Base-by-base conservation (phyloP, 2,888 invertebrate genomes). In the Hypomecis punctinalis region DNA sequence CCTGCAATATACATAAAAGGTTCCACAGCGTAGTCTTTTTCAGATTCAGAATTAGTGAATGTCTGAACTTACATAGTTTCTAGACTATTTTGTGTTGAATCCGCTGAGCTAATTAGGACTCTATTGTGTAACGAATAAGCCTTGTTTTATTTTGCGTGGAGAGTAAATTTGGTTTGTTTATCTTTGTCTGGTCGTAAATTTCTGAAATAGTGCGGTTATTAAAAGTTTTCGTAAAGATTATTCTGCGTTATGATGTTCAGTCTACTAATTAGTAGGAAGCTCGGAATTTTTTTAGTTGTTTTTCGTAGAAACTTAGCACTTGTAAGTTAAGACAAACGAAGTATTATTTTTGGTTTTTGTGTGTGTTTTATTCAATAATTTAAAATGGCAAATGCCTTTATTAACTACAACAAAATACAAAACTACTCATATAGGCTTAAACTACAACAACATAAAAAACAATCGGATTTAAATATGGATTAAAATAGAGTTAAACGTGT, bases 21-120 rank as follows among this genome's bases (percentile, higher is more conserved):
- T 48, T 72, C 80, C 80, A 77, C 75, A 71, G 74, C 71, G 66
- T 67, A 63, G 67, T 80, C 77, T 79, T 79, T 80, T 74, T 67
- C 68, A 68, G 71, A 75, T 75, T 72, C 67, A 74, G 76, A 80
- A 80, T 79, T 80, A 78, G 76, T 76, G 65, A 49, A 69, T 59
- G 71, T 68, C 69, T 69, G 67, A 75, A 66, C 77, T 77, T 76
- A 42, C 39, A 72, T 68, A 70, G 72, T 63, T 67, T 68, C 10
- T 54, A 54, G 13, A 46, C 11, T 56, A 51, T 57, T 52, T 61
- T 58, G 35, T 39, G 39, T 9, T 37, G 10, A 37, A 13, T 10
- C 37, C 36, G 59, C 23, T 13, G 40, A 60, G 61, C 8, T 49
- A 68, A 68, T 67, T 61, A 51, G 46, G 9, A 43, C 63, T 42